Conservation (phyloP, 2,888 invertebrate genomes). For the Clivina fossor region DNA sequence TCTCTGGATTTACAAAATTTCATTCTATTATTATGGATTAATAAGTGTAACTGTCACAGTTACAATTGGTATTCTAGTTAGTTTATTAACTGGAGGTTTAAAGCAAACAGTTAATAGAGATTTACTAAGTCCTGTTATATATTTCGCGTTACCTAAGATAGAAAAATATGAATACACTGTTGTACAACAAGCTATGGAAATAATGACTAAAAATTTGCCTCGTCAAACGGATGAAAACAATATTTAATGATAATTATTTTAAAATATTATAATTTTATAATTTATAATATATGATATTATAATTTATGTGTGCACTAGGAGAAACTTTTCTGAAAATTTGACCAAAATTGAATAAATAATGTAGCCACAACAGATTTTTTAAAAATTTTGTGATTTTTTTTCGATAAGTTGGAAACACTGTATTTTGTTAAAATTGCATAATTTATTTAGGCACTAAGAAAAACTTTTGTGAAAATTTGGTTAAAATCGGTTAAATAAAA, state of each 20-base stretch:
- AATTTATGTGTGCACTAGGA: no score
- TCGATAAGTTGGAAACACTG: no score
- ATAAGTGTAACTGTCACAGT: slow-evolving; percentile 13
- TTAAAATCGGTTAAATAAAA: no score
- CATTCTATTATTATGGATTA: slow-evolving; percentile 36
- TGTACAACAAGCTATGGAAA: not conserved
- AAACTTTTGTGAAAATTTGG: no score
- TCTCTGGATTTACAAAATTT: slow-evolving; percentile 35
- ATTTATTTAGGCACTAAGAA: no score
- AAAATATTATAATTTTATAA: not conserved
- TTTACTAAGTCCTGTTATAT: slow-evolving; percentile 3
- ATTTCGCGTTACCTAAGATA: slow-evolving; percentile 10
- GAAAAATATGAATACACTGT: slow-evolving; percentile 8
- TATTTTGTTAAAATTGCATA: no score
- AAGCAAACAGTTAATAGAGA: not conserved
- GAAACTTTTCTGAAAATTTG: no score
- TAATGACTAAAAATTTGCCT: not conserved
- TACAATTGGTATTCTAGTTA: slow-evolving; percentile 26
- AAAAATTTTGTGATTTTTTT: no score
- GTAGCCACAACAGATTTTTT: no score
- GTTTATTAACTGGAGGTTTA: slow-evolving; percentile 25
- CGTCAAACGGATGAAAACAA: not conserved
- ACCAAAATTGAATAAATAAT: no score
- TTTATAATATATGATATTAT: no score
- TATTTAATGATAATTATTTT: not conserved